Base-by-base conservation (phyloP, 2,888 invertebrate genomes). In the Mythimna loreyi region DNA sequence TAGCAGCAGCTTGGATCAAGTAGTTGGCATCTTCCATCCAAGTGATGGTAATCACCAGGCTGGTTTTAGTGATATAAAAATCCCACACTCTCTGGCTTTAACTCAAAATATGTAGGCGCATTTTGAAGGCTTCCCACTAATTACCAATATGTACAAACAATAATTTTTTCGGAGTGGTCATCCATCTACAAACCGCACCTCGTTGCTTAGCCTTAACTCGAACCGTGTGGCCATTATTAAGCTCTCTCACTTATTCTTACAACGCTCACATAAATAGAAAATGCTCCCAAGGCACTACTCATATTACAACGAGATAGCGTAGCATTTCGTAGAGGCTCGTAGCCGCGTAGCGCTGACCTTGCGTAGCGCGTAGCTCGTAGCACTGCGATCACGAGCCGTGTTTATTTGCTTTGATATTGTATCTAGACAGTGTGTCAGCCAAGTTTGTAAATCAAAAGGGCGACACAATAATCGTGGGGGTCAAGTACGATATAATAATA, bases 341-440 rank as follows among this genome's bases (percentile, higher is more conserved):
- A 76, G 67, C 55, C 47, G 47, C 77, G 72, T 77, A 64, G 76
- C 73, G 57, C 21, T 67, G 76, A 73, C 68, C 67, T 78, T 73
- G 76, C 53, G 71, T 76, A 68, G 57, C 56, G 45, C 66, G 66
- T 69, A 67, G 69, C 64, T 47, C 72, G 72, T 74, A 72, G 72
- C 68, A 23, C 45, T 61, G 56, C 77, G 62, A 68, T 58, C 57
- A 78, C 36, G 63, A 68, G 69, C 58, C 68, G 64, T 43, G 40
- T 68, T 63, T 73, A 76, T 78, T 78, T 65, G 65, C 74, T 69
- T 72, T 78, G 59, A 64, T 65, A 55, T 73, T 73, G 61, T 73
- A 69, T 40, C 40, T 4, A 40, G 16, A 5, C 40, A 40, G 40
- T 40, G 40, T 40, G 16, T 40, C 16, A 40, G 40, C 16, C 16